phyloP scores from a whole-genome alignment of 2,113 vertebrate genomes.

The Spea bombifrons region DNA sequence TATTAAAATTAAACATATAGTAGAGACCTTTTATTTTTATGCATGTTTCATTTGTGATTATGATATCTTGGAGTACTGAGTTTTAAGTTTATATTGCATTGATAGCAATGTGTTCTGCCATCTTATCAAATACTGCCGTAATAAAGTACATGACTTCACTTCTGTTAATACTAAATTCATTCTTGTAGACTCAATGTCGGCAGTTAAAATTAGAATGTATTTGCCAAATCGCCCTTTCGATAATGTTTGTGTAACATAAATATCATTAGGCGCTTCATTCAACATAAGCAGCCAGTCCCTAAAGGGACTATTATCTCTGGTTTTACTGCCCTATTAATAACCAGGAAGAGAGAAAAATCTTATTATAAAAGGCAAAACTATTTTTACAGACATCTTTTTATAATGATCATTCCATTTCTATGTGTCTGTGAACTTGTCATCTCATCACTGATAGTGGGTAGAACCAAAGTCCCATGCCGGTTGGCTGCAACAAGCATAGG shows the following conservation, averaged over 20 bases:
- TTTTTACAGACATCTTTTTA: too few relatives aligned
- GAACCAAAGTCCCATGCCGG: too few relatives aligned
- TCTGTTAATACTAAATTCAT: conserved; percentile 31
- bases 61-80: background rate
- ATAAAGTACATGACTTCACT: conserved; percentile 27
- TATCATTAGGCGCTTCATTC: conserved; percentile 19
- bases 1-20: too few relatives aligned
- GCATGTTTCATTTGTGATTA: background rate
- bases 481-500: too few relatives aligned
- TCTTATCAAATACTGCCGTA: conserved; percentile 23
- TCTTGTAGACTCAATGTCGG: conserved; percentile 37
- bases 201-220: conserved; percentile 32
- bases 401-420: too few relatives aligned
- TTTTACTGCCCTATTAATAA: conserved; percentile 6
- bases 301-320: conserved; percentile 31
- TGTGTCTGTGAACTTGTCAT: too few relatives aligned
- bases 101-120: background rate
- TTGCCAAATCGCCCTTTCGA: conserved; percentile 31
- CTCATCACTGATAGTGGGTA: too few relatives aligned
- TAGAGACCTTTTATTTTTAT: background rate
- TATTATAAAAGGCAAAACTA: too few relatives aligned
- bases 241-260: conserved; percentile 37
- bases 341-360: too few relatives aligned
- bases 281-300: conserved; percentile 30
- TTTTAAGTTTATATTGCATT: background rate